Percentiles rank a stretch among this genome's conserved stretches.
Conservation (phyloP, 53 echinoderm and acorn worm species). For the Hippasteria phrygiana region DNA sequence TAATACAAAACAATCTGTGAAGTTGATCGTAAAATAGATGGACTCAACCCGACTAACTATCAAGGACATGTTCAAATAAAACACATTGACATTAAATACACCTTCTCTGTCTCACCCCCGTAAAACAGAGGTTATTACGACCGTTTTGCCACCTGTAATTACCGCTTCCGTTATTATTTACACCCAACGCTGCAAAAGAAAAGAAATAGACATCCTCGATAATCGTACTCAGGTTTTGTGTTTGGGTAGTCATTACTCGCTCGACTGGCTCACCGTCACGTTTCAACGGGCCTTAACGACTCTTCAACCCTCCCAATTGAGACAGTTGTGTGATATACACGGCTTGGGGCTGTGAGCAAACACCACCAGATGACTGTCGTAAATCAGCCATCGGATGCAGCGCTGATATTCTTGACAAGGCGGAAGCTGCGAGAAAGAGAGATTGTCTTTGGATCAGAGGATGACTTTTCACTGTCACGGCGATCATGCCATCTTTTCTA, state of each 20-base stretch:
- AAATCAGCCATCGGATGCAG: neutral
- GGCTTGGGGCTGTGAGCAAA: neutral
- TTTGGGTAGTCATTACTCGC: slow-evolving; percentile 28
- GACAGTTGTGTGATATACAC: neutral
- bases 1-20: too few species aligned
- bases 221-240: too few species aligned
- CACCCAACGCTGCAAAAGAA: too few species aligned
- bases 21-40: too few species aligned
- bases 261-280: slow-evolving; percentile 26
- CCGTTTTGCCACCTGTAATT: neutral
- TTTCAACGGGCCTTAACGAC: slow-evolving; percentile 9
- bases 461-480: too few species aligned
- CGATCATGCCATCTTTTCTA: too few species aligned
- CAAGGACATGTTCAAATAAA: too few species aligned
- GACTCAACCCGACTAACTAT: too few species aligned
- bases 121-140: neutral
- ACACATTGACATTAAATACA: too few species aligned
- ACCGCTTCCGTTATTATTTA: neutral
- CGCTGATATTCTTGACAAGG: neutral
- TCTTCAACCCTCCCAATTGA: neutral
- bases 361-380: neutral
- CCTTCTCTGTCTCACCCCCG: too few species aligned
- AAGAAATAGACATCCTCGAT: too few species aligned
- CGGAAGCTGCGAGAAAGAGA: neutral
- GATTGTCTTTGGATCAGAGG: neutral